Evolutionary conservation across 23 tunicate genomes (phyloP), one percentile per base, ranked within the genome.

Genomic region (Styela clava): DNA sequence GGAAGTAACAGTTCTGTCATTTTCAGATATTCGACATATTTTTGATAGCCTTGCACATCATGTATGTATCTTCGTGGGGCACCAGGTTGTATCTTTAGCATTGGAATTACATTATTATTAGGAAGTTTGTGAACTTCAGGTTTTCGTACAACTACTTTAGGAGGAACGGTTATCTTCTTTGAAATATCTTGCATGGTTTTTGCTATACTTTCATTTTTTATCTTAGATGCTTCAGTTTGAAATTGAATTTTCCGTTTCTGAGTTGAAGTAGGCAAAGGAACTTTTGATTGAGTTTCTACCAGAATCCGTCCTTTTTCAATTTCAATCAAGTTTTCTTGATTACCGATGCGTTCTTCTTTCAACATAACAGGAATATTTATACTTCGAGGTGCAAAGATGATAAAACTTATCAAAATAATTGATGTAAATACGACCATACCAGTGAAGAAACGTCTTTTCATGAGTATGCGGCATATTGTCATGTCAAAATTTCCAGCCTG

Each of bases 1-100:
- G 95, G 86, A 12, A 85, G 69, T 16, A 23, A 65, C 0, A 64
- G 73, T 74, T 89, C 95, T 7, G 25, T 22, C 61, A 74, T 81
- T 24, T 62, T 34, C 37, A 89, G 68, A 35, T 89, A 89, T 16
- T 24, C 35, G 12, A 85, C 25, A 34, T 89, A 89, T 64, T 62
- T 74, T 74, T 85, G 12, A 34, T 62, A 85, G n/a, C 82, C 89
- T 1, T n/a, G 25, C 18, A n/a, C 35, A 81, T 89, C 89, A 33
- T 74, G 33, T 34, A 28, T 31, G 74, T 85, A 89, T 1, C 88
- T 82, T 32, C 64, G 23, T 23, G 95, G 95, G 2, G 81, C 32
- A 29, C 35, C n/a, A 76, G 77, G 9, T 24, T 25, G 70, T 65
- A 65, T 24, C 70, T 24, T 65, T 7, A 65, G 16, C 30, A 65